phyloP scores from a whole-genome alignment of 2,888 invertebrate genomes.

The Lasioglossum morio region DNA sequence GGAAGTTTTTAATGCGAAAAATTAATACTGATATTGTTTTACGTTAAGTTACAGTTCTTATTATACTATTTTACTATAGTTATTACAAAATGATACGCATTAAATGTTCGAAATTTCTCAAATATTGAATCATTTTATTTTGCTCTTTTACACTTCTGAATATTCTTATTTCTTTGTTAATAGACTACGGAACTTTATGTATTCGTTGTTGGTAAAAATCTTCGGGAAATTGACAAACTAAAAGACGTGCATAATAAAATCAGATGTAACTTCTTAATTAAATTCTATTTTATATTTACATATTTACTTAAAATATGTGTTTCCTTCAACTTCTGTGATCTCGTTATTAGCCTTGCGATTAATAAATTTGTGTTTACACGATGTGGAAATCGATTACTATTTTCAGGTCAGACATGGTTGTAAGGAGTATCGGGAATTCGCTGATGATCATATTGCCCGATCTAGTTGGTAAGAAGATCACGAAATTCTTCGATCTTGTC shows the following conservation, averaged over 20 bases:
- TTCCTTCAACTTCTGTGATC: neutral
- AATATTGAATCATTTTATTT: neutral
- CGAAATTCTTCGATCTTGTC: slow-evolving; percentile 95
- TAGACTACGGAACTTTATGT: neutral
- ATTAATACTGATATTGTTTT: neutral
- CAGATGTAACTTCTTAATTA: neutral
- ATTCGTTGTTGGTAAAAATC: neutral
- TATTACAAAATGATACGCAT: neutral
- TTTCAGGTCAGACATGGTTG: slow-evolving; percentile 93
- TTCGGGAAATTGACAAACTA: neutral
- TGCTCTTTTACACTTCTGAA: neutral
- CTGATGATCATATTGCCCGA: slow-evolving; percentile 95
- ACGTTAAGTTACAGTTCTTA: neutral
- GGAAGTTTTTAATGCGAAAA: neutral
- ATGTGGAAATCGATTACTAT: neutral
- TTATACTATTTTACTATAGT: neutral
- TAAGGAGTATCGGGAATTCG: slow-evolving; percentile 95
- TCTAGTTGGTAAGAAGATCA: slow-evolving; percentile 94
- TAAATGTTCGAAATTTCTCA: neutral
- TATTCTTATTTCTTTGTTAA: neutral
- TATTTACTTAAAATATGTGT: neutral
- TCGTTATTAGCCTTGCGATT: neutral
- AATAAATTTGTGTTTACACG: neutral
- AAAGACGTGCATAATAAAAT: neutral
- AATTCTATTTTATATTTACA: too few species aligned